Evolutionary conservation across 1,140 invertebrate species (phyloP).

Genomic region (Cydia fagiglandana): DNA sequence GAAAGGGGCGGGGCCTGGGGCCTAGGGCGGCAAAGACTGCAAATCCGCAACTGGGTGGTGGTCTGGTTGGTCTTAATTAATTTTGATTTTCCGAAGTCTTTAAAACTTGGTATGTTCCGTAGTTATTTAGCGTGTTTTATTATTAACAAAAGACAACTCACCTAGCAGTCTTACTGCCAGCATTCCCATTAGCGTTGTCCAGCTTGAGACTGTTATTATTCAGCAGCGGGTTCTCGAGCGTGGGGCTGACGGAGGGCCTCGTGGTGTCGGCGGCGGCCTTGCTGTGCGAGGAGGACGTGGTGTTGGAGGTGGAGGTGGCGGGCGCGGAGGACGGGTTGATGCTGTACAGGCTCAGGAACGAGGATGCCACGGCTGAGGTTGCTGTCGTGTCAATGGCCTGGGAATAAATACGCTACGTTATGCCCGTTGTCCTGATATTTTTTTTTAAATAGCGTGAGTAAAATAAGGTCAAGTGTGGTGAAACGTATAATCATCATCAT

Average conservation of each 20-base stretch:
- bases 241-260: slow-evolving; percentile 61
- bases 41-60: no score
- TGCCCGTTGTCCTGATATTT: not conserved
- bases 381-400: slow-evolving; percentile 77
- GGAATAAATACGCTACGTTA: not conserved
- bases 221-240: slow-evolving; percentile 59
- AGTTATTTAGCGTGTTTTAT: no score
- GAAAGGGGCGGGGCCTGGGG: no score
- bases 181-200: slow-evolving; percentile 70
- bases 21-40: no score
- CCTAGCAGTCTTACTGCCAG: slow-evolving; percentile 77
- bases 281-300: slow-evolving; percentile 54
- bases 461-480: no score
- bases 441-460: no score
- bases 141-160: slow-evolving; percentile 39
- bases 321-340: slow-evolving; percentile 52
- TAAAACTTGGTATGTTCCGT: no score
- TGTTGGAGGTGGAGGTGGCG: slow-evolving; percentile 49
- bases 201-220: slow-evolving; percentile 71
- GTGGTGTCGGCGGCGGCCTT: slow-evolving; percentile 63
- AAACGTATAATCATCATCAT: no score
- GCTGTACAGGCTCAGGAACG: slow-evolving; percentile 74
- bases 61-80: no score
- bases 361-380: slow-evolving; percentile 63
- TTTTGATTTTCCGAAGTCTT: no score